Percentiles rank a stretch among this genome's conserved stretches.
These are phyloP conservation scores for Machimus atricapillus DNA, from an alignment of 2,888 invertebrate genomes.

Conservation along the genomic window DNA sequence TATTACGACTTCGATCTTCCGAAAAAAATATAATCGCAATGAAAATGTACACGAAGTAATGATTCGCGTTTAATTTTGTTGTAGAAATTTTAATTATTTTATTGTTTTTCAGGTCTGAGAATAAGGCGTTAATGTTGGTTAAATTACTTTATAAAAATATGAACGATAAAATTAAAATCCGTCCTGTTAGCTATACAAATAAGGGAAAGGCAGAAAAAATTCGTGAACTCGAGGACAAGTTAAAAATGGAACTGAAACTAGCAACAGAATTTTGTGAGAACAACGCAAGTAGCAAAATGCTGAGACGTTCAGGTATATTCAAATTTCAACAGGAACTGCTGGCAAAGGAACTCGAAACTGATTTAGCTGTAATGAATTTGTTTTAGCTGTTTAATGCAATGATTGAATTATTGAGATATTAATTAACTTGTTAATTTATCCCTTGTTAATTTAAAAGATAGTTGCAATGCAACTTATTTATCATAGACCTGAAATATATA, in stretches of 20 bases:
- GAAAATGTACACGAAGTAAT: slow-evolving; percentile 43
- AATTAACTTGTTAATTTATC: no score
- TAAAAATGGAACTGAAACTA: slow-evolving; percentile 41
- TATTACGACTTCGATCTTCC: slow-evolving; percentile 1
- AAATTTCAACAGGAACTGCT: slow-evolving; percentile 34
- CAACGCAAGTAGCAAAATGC: neutral
- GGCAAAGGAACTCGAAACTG: slow-evolving; percentile 37
- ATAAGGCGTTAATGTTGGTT: slow-evolving; percentile 7
- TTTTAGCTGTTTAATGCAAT: neutral
- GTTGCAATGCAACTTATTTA: no score
- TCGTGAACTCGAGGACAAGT: slow-evolving; percentile 32
- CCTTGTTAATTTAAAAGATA: no score
- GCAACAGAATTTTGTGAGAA: slow-evolving; percentile 28
- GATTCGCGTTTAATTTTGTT: neutral
- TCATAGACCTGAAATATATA: no score
- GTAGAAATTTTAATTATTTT: neutral
- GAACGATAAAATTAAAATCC: slow-evolving; percentile 19
- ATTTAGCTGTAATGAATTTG: slow-evolving; percentile 24
- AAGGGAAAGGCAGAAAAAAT: slow-evolving; percentile 20
- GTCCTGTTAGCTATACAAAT: slow-evolving; percentile 10
- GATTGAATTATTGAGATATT: neutral
- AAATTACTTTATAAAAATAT: slow-evolving; percentile 17
- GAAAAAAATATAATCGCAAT: neutral
- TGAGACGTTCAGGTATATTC: slow-evolving; percentile 19
- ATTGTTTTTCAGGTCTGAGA: neutral